Percentiles rank a stretch among this genome's conserved stretches.
phyloP scores from a whole-genome alignment of 2,888 invertebrate genomes.

The Eilema griseolum region DNA sequence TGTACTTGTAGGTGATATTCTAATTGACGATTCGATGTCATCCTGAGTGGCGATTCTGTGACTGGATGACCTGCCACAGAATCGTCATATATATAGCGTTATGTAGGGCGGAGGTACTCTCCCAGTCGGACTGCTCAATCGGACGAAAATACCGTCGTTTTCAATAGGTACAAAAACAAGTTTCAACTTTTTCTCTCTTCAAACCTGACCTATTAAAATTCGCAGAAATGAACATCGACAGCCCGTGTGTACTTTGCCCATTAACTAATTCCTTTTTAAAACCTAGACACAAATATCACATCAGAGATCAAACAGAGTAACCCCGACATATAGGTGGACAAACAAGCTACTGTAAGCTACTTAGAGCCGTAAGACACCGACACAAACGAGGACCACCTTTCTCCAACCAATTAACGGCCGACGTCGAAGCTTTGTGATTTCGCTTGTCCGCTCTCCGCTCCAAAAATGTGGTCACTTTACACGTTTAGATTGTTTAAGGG shows the following conservation, averaged over 20 bases:
- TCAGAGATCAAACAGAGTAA: constrained; percentile 31
- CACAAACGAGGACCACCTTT: constrained; percentile 63
- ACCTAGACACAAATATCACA: constrained; percentile 14
- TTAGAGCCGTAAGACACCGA: constrained; percentile 64
- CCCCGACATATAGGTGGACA: constrained; percentile 28
- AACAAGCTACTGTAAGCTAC: constrained; percentile 71
- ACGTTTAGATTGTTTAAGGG: background rate
- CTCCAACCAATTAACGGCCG: constrained; percentile 70
- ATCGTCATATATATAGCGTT: too few relatives aligned
- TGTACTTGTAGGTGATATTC: too few relatives aligned
- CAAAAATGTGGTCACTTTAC: constrained; percentile 40
- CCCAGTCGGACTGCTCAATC: too few relatives aligned
- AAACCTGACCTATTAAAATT: constrained; percentile 1
- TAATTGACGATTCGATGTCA: too few relatives aligned
- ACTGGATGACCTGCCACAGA: too few relatives aligned
- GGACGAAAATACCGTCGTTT: too few relatives aligned
- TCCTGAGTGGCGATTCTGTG: too few relatives aligned
- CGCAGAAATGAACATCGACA: background rate
- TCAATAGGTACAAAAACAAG: background rate
- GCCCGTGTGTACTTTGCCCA: background rate
- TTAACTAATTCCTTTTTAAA: constrained; percentile 11
- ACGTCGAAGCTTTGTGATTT: constrained; percentile 58
- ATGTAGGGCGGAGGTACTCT: too few relatives aligned
- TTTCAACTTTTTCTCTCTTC: background rate
- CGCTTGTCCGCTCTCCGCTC: constrained; percentile 53